Evolutionary conservation across 2,797 vertebrate genomes (phyloP).

Genomic region (Lithobates sylvaticus): DNA sequence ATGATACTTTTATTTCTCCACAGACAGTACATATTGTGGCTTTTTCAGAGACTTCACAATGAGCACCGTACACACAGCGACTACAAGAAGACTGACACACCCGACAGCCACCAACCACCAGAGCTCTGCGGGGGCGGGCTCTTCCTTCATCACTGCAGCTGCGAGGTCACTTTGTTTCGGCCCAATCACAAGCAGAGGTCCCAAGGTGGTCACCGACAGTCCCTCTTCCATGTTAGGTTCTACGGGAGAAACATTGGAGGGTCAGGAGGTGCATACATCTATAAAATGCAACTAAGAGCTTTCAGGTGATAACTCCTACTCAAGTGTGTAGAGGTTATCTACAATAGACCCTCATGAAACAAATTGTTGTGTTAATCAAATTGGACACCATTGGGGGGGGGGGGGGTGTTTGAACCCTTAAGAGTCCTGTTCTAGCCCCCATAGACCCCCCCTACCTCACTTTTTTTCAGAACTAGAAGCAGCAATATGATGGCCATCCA

Average conservation of each 20-base stretch:
- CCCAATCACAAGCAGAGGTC: conserved; percentile 24
- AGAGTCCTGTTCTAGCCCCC: too few relatives aligned
- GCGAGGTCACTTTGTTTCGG: neutral
- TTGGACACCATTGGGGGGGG: too few relatives aligned
- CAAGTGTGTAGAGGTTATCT: too few relatives aligned
- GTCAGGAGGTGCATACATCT: neutral
- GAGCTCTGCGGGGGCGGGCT: neutral
- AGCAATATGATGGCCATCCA: too few relatives aligned
- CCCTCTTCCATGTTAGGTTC: neutral
- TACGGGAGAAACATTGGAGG: neutral
- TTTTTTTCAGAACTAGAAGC: too few relatives aligned
- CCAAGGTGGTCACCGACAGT: neutral
- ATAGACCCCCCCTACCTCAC: too few relatives aligned
- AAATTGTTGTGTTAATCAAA: too few relatives aligned
- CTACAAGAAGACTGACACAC: neutral
- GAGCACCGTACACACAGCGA: neutral
- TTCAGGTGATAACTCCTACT: too few relatives aligned
- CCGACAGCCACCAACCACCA: neutral
- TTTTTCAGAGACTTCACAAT: neutral
- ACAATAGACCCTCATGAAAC: too few relatives aligned
- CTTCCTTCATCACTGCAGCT: neutral
- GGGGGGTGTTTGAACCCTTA: too few relatives aligned
- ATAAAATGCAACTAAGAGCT: too few relatives aligned
- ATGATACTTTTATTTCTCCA: neutral
- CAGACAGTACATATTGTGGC: neutral